Evolutionary conservation across 1,140 invertebrate species (phyloP).

Genomic region (Drosophila albomicans): DNA sequence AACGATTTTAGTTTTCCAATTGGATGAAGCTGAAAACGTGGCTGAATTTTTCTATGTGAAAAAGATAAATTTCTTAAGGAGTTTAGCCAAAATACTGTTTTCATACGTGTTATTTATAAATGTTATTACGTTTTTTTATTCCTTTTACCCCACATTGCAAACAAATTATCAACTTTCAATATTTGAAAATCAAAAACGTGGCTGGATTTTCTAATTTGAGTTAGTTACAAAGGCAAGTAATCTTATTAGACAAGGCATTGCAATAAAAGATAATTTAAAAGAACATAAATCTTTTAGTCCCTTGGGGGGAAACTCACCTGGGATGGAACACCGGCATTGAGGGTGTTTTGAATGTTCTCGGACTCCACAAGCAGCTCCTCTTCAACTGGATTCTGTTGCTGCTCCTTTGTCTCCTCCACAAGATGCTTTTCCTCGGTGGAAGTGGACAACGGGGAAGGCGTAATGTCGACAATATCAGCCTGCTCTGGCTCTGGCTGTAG

Average conservation of each 20-base stretch:
- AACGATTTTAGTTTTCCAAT: too few relatives aligned
- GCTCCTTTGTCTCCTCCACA: constrained; percentile 76
- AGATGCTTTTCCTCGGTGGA: constrained; percentile 80
- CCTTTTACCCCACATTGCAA: too few relatives aligned
- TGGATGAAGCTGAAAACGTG: background rate
- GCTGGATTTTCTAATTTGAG: background rate
- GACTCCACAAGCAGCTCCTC: constrained; percentile 41
- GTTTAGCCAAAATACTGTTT: too few relatives aligned
- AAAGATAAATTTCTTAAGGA: too few relatives aligned
- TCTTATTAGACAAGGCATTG: constrained; percentile 4
- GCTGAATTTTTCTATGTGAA: background rate
- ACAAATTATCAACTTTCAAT: too few relatives aligned
- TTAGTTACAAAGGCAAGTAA: background rate
- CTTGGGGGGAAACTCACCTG: constrained; percentile 56
- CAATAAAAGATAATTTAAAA: background rate
- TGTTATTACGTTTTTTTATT: too few relatives aligned
- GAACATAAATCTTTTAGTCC: too few relatives aligned
- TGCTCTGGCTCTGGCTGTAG: constrained; percentile 60
- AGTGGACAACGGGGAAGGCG: constrained; percentile 70
- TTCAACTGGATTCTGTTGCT: constrained; percentile 27
- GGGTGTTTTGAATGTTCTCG: constrained; percentile 36
- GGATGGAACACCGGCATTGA: constrained; percentile 53
- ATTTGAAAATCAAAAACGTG: background rate
- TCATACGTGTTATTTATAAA: too few relatives aligned
- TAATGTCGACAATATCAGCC: constrained; percentile 63